Evolutionary conservation across 2,888 invertebrate species (phyloP), one percentile per base, ranked within the genome.

Genomic region (Ophion ellenae): DNA sequence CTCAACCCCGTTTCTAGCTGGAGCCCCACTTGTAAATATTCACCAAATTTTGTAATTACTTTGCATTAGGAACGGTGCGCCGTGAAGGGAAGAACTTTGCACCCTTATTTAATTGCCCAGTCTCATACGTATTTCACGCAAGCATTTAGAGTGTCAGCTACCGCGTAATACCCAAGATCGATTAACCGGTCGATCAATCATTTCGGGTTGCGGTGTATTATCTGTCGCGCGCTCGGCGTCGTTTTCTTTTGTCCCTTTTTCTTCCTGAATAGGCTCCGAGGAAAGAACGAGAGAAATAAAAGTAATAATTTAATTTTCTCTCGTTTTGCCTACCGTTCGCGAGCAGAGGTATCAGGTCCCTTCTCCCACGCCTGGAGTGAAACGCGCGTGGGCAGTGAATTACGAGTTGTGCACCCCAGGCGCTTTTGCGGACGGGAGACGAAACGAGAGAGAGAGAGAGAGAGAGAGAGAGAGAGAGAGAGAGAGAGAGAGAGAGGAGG

Each of bases 331-430:
- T 86, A 84, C 84, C 84, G 84, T 84, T 84, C 84, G 84, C 67
- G 73, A 85, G 71, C 73, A 64, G 70, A 83, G 83, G 71, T 40
- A 59, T 67, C 70, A 69, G 84, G 67, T 86, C 87, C 69, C 86
- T 86, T 84, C 80, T 86, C 85, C 83, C 85, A 83, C 85, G 85
- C 85, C 79, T 36, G 14, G 81, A 69, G 70, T 69, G 63, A 71
- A 66, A 79, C 73, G 82, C 85, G 90, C 89, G 90, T 90, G 90
- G 90, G 91, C 84, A 86, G 89, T 90, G 90, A 91, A 85, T 91
- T 90, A 90, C 90, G 90, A 90, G 90, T 85, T 82, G 82, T 87
- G 88, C 87, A 87, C 89, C 86, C 86, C 83, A 81, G 87, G 89
- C 85, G 81, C 69, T 87, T 88, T 83, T 67, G 75, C 67, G 78